Evolutionary conservation across 2,888 invertebrate genomes (phyloP).

Genomic region (Hydropsyche betteni): DNA sequence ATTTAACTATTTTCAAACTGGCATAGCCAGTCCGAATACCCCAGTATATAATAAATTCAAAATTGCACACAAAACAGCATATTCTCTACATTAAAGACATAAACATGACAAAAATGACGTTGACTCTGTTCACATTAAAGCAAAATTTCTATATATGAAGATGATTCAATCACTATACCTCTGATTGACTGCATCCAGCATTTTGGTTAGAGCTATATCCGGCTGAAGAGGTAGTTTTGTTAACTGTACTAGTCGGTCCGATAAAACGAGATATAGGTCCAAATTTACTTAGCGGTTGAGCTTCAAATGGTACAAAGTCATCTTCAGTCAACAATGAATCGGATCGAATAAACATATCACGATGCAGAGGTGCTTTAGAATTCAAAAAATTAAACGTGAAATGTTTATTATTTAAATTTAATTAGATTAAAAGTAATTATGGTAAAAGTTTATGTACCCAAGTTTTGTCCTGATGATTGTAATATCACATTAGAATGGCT

Average conservation of each 20-base stretch:
- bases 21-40: no score
- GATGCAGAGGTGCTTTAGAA: conserved; percentile 41
- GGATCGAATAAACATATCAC: conserved; percentile 59
- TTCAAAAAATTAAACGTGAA: conserved; percentile 1
- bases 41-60: no score
- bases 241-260: conserved; percentile 39
- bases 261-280: conserved; percentile 71
- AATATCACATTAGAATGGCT: not conserved
- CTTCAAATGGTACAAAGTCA: conserved; percentile 72
- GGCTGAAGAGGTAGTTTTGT: conserved; percentile 26
- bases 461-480: not conserved
- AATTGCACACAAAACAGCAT: no score
- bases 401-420: not conserved
- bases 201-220: conserved; percentile 38
- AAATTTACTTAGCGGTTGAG: conserved; percentile 70
- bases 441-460: not conserved
- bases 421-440: no score
- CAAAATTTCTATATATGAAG: no score
- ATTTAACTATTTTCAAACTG: no score
- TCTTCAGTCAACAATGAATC: conserved; percentile 70
- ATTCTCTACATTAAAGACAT: no score
- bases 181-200: conserved; percentile 64
- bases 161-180: not conserved
- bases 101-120: no score
- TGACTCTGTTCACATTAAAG: no score